These are phyloP conservation scores for Plagiodera versicolora DNA, from an alignment of 2,888 invertebrate genomes.

Conservation along the genomic window DNA sequence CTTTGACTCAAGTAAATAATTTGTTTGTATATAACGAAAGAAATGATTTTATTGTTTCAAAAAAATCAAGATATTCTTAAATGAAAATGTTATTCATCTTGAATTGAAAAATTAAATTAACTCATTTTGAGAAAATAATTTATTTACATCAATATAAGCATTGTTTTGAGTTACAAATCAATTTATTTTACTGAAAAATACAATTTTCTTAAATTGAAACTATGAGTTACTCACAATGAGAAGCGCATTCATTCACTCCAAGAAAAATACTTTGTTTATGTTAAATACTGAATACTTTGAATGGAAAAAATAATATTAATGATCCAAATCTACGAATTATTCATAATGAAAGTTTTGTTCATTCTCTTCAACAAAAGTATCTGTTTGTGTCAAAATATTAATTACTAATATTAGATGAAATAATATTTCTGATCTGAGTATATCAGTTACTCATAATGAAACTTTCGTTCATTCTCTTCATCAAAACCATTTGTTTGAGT, in stretches of 20 bases:
- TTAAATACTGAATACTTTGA: conserved; percentile 2
- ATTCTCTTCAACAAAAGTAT: conserved; percentile 4
- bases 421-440: conserved; percentile 1
- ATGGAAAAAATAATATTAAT: conserved; percentile 1
- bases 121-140: not conserved
- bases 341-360: not conserved
- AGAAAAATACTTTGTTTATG: conserved; percentile 1
- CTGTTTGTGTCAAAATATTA: conserved; percentile 1
- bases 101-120: no score
- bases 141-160: conserved; percentile 2
- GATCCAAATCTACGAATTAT: conserved; percentile 6
- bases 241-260: not conserved
- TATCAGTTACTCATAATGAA: not conserved
- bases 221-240: not conserved
- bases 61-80: no score
- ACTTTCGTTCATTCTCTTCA: conserved; percentile 4
- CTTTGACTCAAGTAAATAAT: conserved; percentile 4
- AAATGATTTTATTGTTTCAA: no score
- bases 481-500: conserved; percentile 3
- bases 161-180: conserved; percentile 1
- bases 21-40: no score
- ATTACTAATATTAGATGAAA: conserved; percentile 3
- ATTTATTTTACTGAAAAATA: not conserved
- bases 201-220: conserved; percentile 1
- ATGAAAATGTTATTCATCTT: no score